phyloP scores from a whole-genome alignment of 1,140 invertebrate species.

The Solenopsis fugax region DNA sequence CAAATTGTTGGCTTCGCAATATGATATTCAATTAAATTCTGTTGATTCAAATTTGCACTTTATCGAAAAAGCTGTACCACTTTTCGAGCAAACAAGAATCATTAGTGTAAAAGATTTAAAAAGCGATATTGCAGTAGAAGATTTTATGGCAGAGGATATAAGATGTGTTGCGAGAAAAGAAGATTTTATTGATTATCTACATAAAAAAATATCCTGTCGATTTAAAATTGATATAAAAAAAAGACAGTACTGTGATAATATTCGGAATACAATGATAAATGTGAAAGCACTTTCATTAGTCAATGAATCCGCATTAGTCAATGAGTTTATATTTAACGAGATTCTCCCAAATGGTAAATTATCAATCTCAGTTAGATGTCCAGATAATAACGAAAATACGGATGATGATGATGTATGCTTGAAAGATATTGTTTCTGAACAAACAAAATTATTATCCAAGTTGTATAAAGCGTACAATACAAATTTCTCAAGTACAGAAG shows the following conservation, averaged over 20 bases:
- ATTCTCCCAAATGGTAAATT: slow-evolving; percentile 78
- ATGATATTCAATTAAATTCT: slow-evolving; percentile 74
- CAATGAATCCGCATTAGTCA: slow-evolving; percentile 5
- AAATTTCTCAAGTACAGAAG: slow-evolving; percentile 67
- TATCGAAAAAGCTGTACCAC: slow-evolving; percentile 79
- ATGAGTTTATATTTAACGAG: slow-evolving; percentile 79
- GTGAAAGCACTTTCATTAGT: neutral
- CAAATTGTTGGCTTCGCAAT: slow-evolving; percentile 76
- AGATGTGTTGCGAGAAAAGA: slow-evolving; percentile 59
- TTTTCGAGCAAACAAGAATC: slow-evolving; percentile 73
- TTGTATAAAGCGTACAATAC: slow-evolving; percentile 73
- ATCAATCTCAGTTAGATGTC: slow-evolving; percentile 58
- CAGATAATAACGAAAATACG: slow-evolving; percentile 41
- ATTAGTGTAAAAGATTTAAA: slow-evolving; percentile 65
- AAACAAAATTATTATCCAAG: slow-evolving; percentile 47
- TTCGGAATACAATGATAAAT: slow-evolving; percentile 29
- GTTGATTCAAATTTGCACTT: slow-evolving; percentile 79
- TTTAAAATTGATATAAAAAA: slow-evolving; percentile 77
- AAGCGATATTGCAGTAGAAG: slow-evolving; percentile 65
- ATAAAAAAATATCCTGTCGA: slow-evolving; percentile 72
- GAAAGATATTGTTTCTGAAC: slow-evolving; percentile 2
- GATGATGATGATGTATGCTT: neutral
- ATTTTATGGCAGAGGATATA: neutral
- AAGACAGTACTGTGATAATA: slow-evolving; percentile 68
- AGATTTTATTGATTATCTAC: slow-evolving; percentile 77